Percentiles rank a stretch among this genome's conserved stretches.
Evolutionary conservation across 2,797 vertebrate species (phyloP).

Genomic region (Anas georgica): DNA sequence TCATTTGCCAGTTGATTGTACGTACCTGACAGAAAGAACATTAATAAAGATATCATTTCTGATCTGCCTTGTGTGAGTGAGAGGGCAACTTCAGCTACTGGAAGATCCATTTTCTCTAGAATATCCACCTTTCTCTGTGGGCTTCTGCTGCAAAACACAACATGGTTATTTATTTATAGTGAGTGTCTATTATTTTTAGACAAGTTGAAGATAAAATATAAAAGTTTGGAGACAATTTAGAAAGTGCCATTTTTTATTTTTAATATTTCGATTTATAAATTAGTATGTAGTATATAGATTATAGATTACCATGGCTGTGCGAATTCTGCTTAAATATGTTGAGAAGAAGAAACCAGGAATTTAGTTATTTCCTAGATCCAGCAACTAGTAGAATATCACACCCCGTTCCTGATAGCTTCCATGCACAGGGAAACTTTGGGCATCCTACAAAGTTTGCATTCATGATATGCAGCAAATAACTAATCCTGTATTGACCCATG

Average conservation of each 20-base stretch:
- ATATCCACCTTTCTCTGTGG: not conserved
- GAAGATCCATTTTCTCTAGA: not conserved
- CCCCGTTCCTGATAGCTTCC: not conserved
- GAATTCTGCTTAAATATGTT: not conserved
- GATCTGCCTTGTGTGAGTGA: not conserved
- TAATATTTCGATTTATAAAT: not conserved
- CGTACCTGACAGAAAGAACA: not conserved
- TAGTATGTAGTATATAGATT: not conserved
- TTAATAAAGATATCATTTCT: not conserved
- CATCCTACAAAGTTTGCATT: not conserved
- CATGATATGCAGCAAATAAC: not conserved
- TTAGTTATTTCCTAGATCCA: not conserved
- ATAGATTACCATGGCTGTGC: fast-evolving
- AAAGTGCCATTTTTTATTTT: not conserved
- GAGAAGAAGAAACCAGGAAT: not conserved
- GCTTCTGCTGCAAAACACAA: not conserved
- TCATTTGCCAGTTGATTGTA: not conserved
- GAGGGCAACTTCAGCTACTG: not conserved
- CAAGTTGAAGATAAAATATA: not conserved
- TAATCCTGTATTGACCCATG: not conserved
- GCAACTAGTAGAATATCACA: not conserved
- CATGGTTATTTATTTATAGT: not conserved
- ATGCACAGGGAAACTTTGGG: no score
- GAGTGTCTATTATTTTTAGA: not conserved
- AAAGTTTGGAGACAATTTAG: not conserved